Evolutionary conservation across 2,888 invertebrate species (phyloP), one percentile per base, ranked within the genome.

Genomic region (Zaprionus obscuricornis): DNA sequence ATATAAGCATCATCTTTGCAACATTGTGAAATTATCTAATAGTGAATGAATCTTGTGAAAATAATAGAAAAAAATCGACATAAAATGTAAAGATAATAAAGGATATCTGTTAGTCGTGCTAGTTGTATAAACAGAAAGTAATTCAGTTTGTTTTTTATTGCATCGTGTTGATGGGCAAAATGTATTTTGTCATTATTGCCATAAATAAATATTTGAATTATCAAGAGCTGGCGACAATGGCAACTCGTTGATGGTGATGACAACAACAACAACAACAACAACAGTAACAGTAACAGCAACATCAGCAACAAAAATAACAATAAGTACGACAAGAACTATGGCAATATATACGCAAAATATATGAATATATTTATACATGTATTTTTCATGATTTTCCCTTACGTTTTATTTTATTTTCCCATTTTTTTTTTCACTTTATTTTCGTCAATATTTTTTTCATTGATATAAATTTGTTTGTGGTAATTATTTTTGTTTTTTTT

Each of bases 171-270:
- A 76, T 74, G 78, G 82, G 59, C 56, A 70, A 76, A 76, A 55
- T 82, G 62, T 74, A 78, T 79, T 78, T 83, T 78, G 83, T 78
- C 83, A 79, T 78, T 78, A 79, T 69, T 76, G 58, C 51, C 83
- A 63, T 72, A 63, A 67, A 75, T 79, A 78, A 79, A 83, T 83
- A 79, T 78, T 83, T 78, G 78, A 83, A 77, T 82, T 77, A 77
- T 82, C 77, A 71, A 82, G 78, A 59, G 47, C 66, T 67, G 76
- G 82, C 78, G 76, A 76, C 76, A 76, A 82, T 76, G 66, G 57
- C 74, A 62, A 52, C 71, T 59, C 47, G 64, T 64, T 72, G 74
- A 57, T 49, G 69, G 39, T 55, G 79, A 42, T 76, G 69, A 66
- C 70, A 59, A 59, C 36, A 54, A 54, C 74, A 55, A 52, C 66